Conservation (phyloP, 2,113 vertebrate species). For the Burhinus bistriatus region DNA sequence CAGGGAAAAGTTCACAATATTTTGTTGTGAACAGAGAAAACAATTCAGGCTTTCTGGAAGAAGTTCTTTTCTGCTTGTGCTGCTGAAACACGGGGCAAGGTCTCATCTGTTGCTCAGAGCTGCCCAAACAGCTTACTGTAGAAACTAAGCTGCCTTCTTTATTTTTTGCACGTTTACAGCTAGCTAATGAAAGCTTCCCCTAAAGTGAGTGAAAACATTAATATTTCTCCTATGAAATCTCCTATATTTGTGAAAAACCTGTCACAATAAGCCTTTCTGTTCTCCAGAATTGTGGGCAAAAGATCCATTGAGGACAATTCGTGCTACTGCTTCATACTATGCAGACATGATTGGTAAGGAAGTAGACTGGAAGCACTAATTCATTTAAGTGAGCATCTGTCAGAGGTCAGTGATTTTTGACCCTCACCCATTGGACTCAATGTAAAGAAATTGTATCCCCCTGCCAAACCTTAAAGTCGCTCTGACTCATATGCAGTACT, state of each 20-base stretch:
- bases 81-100: background rate
- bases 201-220: background rate
- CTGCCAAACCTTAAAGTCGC: background rate
- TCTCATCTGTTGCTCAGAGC: background rate
- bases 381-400: background rate
- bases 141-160: background rate
- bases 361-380: background rate
- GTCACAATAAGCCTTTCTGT: too few relatives aligned
- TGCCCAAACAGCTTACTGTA: background rate
- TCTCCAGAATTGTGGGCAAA: background rate
- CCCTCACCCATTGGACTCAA: background rate
- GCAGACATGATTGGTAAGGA: background rate
- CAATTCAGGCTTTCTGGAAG: background rate
- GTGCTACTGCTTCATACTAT: background rate
- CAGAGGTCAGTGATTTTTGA: background rate
- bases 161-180: background rate
- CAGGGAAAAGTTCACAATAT: fast-evolving
- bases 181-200: background rate
- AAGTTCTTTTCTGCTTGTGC: background rate
- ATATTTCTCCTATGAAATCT: background rate
- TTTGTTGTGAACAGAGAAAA: background rate
- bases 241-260: background rate
- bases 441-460: background rate
- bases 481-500: background rate
- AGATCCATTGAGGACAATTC: background rate